Conservation (phyloP, 2,888 invertebrate genomes). For the Gari tellinella region DNA sequence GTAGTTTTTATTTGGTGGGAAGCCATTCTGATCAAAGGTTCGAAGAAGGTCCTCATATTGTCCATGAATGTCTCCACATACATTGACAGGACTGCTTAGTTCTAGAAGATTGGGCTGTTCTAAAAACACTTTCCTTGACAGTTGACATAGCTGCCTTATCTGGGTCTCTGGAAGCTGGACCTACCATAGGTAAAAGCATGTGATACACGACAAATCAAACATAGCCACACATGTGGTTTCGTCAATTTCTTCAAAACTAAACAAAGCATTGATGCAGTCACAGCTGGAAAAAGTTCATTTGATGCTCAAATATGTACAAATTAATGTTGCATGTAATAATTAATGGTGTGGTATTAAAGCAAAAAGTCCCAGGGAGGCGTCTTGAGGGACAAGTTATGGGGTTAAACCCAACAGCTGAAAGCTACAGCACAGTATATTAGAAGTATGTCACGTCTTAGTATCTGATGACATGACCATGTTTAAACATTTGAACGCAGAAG, state of each 20-base stretch:
- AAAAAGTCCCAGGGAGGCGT: too few species aligned
- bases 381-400: too few species aligned
- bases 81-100: slow-evolving; percentile 85
- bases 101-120: slow-evolving; percentile 86
- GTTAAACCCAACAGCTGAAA: too few species aligned
- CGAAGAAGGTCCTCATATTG: slow-evolving; percentile 86
- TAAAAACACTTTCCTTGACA: slow-evolving; percentile 84
- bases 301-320: too few species aligned
- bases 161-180: slow-evolving; percentile 84
- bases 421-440: too few species aligned
- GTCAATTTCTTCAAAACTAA: too few species aligned
- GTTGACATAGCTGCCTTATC: slow-evolving; percentile 85
- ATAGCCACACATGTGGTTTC: too few species aligned
- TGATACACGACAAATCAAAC: neutral
- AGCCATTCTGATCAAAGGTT: slow-evolving; percentile 86
- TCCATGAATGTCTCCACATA: slow-evolving; percentile 86
- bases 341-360: too few species aligned
- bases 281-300: neutral
- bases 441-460: too few species aligned
- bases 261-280: neutral
- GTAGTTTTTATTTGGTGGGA: slow-evolving; percentile 86
- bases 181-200: slow-evolving; percentile 49
- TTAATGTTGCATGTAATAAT: too few species aligned
- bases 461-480: too few species aligned
- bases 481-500: too few species aligned